Conservation (phyloP, 92 coral and sea anemone genomes). For the Bergia puertoricense region DNA sequence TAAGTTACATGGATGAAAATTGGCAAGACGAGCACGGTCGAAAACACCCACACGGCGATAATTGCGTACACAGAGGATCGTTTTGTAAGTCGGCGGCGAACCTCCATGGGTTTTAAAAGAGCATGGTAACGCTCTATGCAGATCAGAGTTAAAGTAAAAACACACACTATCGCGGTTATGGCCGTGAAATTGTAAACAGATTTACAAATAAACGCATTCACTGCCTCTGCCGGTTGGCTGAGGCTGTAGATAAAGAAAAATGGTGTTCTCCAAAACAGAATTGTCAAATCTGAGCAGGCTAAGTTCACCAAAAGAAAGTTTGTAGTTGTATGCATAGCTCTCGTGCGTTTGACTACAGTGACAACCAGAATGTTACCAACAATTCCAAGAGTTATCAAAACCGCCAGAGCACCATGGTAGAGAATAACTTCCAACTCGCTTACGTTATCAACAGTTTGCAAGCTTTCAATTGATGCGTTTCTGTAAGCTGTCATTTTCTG, state of each 20-base stretch:
- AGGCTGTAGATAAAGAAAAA: conserved; percentile 39
- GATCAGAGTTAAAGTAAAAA: conserved; percentile 46
- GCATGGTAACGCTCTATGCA: conserved; percentile 62
- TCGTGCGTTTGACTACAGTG: conserved; percentile 20
- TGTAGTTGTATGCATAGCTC: conserved; percentile 32
- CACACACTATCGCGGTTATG: conserved; percentile 36
- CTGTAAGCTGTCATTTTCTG: neutral
- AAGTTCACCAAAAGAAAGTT: conserved; percentile 33
- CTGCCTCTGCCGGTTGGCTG: conserved; percentile 21
- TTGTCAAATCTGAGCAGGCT: conserved; percentile 43
- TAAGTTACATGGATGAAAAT: conserved; percentile 31
- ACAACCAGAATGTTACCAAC: conserved; percentile 19
- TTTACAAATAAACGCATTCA: conserved; percentile 43
- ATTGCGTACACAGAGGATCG: conserved; percentile 46
- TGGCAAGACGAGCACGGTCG: conserved; percentile 21
- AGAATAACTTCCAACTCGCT: conserved; percentile 15
- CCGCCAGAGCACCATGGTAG: conserved; percentile 7
- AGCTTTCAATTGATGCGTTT: conserved; percentile 1
- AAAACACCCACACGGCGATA: conserved; percentile 29
- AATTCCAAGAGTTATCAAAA: conserved; percentile 21
- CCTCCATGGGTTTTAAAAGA: conserved; percentile 56
- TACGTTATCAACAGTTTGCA: neutral
- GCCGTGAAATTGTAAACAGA: conserved; percentile 42
- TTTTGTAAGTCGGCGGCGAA: conserved; percentile 46
- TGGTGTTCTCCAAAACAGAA: conserved; percentile 28